phyloP scores from a whole-genome alignment of 2,797 vertebrate genomes.

The Pristis pectinata region DNA sequence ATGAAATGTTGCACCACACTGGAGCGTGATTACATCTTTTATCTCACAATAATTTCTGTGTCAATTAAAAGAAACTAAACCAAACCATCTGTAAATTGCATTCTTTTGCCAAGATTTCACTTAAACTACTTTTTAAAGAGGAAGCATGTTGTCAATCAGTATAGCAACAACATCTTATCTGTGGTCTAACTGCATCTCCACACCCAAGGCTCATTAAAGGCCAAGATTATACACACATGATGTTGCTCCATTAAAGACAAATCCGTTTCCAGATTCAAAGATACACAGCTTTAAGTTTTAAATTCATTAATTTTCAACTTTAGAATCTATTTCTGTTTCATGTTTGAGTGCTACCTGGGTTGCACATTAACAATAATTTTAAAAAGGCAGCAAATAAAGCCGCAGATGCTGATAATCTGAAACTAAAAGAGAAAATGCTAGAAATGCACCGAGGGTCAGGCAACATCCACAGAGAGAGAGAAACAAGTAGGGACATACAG shows the following conservation, averaged over 20 bases:
- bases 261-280: neutral
- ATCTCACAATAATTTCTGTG: neutral
- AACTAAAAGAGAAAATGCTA: no score
- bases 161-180: neutral
- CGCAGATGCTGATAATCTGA: no score
- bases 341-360: neutral
- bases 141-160: neutral
- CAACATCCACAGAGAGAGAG: no score
- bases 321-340: neutral
- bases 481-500: no score
- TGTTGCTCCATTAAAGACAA: neutral
- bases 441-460: no score
- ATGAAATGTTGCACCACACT: conserved; percentile 32
- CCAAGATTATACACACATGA: neutral
- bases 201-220: neutral
- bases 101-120: conserved; percentile 11
- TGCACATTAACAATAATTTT: neutral
- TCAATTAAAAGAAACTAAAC: conserved; percentile 4
- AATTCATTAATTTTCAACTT: neutral
- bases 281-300: neutral
- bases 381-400: no score
- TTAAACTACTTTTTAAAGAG: neutral
- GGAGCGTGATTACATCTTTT: conserved; percentile 20
- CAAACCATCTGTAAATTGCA: neutral
- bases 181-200: neutral